Base-by-base conservation (phyloP, 2,797 vertebrate genomes). In the Chanos chanos region DNA sequence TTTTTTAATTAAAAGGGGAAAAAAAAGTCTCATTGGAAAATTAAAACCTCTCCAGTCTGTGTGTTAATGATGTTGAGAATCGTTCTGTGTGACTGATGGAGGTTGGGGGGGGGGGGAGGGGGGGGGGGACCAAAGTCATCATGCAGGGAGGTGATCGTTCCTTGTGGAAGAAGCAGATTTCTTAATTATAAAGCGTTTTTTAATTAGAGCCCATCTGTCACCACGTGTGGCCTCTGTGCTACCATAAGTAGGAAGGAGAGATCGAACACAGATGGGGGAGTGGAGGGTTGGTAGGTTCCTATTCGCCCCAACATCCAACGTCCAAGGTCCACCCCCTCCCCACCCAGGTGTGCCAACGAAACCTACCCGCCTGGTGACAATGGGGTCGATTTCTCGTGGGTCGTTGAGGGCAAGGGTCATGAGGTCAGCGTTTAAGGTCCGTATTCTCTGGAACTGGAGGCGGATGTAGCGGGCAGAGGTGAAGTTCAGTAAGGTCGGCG, bases 361-460 rank as follows among this genome's bases (percentile, higher is more conserved):
- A 76, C 92, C 88, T 87, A 99, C 96, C 84, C 95, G 89, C 74
- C 96, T 90, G 4, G 93, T 95, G 76, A 99, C 95, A 44, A 96
- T 98, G 45, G 87, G 89, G 72, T 99, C 96, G 1, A 94, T 77
- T 68, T 98, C 95, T 64, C 52, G 83, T 27, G 84, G 89, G 80
- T 95, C 93, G 48, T 78, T 89, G 34, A 92, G 78, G 0, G 91
- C 88, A 4, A 98, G 89, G 73, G 94, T 97, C 96, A 99, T 99
- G 75, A 98, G 89, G 80, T 99, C 96, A 0, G 96, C 96, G 40
- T 98, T 98, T 52, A 99, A 79, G 0, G 96, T 99, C 16, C 95
- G 82, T 77, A 99, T 98, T 71, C 94, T 89, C 80, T 93, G 94
- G 62, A 98, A 89, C 64, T 91, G 87, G 79, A 99, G 71, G 62